Evolutionary conservation across 2,113 vertebrate species (phyloP).

Genomic region (Macrotis lagotis): DNA sequence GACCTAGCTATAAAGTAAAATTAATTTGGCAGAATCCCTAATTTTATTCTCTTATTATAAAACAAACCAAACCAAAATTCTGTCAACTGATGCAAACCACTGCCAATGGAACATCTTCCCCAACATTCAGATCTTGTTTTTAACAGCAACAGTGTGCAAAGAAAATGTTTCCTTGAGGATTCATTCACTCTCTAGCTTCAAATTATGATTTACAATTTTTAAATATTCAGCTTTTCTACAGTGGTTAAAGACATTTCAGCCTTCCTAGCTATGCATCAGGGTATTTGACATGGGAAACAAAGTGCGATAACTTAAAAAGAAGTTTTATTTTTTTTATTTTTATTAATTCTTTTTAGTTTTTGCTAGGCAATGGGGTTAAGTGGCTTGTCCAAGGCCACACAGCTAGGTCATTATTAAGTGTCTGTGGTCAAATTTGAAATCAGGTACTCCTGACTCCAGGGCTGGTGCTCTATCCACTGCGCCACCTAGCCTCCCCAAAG

Average conservation of each 20-base stretch:
- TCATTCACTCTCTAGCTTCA: slow-evolving; percentile 26
- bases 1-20: slow-evolving; percentile 57
- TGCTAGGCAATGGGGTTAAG: too few species aligned
- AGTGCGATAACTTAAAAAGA: neutral
- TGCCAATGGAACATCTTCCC: slow-evolving; percentile 58
- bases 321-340: too few species aligned
- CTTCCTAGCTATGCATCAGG: slow-evolving; percentile 7
- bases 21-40: slow-evolving; percentile 62
- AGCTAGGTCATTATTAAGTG: too few species aligned
- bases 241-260: neutral
- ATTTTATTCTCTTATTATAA: slow-evolving; percentile 67
- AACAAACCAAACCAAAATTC: slow-evolving; percentile 49
- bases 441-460: too few species aligned
- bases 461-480: too few species aligned
- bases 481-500: too few species aligned
- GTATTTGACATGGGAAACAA: neutral
- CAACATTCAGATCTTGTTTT: slow-evolving; percentile 64
- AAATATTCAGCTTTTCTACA: neutral
- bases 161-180: slow-evolving; percentile 1
- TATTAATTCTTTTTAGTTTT: too few species aligned
- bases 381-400: too few species aligned
- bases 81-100: slow-evolving; percentile 58
- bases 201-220: neutral
- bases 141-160: slow-evolving; percentile 37
- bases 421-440: too few species aligned